phyloP scores from a whole-genome alignment of 2,113 vertebrate genomes.

The Mola mola region DNA sequence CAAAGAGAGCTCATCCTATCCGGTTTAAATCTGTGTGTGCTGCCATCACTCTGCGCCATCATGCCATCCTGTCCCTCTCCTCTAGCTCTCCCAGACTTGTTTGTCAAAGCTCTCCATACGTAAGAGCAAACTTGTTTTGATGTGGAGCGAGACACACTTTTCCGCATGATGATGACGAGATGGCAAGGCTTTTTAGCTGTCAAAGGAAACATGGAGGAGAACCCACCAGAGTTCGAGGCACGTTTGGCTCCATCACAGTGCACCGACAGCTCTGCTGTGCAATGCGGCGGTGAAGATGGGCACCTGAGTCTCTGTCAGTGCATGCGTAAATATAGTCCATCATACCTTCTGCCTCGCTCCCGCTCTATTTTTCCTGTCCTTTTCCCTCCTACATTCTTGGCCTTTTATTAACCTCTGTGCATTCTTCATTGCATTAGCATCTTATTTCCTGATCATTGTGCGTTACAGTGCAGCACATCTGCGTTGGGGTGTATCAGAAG shows the following conservation, averaged over 20 bases:
- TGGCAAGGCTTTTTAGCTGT: conserved; percentile 48
- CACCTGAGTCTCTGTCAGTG: too few species aligned
- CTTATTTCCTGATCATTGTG: background rate
- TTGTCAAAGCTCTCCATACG: conserved; percentile 34
- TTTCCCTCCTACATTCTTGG: conserved; percentile 15
- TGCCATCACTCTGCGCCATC: conserved; percentile 10
- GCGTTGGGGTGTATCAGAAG: background rate
- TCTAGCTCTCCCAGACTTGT: conserved; percentile 28
- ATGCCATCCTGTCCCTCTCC: background rate
- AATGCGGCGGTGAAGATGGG: too few species aligned
- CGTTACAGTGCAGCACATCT: background rate
- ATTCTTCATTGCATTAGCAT: background rate
- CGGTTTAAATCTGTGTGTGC: background rate
- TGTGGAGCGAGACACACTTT: conserved; percentile 35
- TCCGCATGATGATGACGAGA: conserved; percentile 10
- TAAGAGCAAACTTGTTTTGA: conserved; percentile 42
- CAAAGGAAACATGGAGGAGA: conserved; percentile 31
- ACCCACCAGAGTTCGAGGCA: conserved; percentile 20
- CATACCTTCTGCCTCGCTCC: too few species aligned
- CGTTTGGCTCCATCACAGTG: background rate
- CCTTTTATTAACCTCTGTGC: background rate
- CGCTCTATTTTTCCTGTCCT: background rate
- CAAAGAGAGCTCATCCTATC: too few species aligned
- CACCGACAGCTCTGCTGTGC: too few species aligned
- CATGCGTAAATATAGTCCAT: too few species aligned